These are phyloP conservation scores for Meloe dianella DNA, from an alignment of 2,888 invertebrate species.

Conservation along the genomic window DNA sequence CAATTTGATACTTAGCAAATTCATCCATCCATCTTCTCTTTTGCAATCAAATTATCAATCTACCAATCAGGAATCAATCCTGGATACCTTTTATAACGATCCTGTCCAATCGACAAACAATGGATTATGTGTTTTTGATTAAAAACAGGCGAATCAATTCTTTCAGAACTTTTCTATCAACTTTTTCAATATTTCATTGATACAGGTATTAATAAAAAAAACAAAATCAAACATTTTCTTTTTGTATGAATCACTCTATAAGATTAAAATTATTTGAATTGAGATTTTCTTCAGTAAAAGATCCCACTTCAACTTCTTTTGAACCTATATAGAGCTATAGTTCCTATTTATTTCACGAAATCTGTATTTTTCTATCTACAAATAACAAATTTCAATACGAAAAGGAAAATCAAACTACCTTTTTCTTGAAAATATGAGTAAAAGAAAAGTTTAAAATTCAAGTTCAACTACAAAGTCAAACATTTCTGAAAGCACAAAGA, in stretches of 20 bases:
- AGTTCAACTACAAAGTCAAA: neutral
- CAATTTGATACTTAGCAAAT: conserved; percentile 15
- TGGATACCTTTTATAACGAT: neutral
- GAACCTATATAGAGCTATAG: neutral
- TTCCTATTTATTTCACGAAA: too few relatives aligned
- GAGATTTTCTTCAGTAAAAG: neutral
- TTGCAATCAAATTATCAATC: conserved; percentile 12
- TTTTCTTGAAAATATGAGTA: too few relatives aligned
- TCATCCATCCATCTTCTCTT: conserved; percentile 11
- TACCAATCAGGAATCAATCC: conserved; percentile 5
- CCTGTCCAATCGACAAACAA: neutral
- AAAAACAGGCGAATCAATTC: too few relatives aligned
- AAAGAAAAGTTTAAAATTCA: neutral
- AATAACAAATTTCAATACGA: neutral
- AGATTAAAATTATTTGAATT: neutral
- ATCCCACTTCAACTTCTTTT: neutral
- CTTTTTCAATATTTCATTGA: neutral
- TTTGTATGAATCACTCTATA: neutral
- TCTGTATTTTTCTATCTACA: neutral
- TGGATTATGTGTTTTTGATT: neutral
- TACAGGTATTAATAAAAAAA: too few relatives aligned
- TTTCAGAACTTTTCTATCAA: too few relatives aligned
- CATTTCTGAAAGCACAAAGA: neutral
- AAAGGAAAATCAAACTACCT: too few relatives aligned
- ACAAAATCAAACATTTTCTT: neutral